Conservation (phyloP, 2,888 invertebrate genomes). For the Acanthopleura granulata region DNA sequence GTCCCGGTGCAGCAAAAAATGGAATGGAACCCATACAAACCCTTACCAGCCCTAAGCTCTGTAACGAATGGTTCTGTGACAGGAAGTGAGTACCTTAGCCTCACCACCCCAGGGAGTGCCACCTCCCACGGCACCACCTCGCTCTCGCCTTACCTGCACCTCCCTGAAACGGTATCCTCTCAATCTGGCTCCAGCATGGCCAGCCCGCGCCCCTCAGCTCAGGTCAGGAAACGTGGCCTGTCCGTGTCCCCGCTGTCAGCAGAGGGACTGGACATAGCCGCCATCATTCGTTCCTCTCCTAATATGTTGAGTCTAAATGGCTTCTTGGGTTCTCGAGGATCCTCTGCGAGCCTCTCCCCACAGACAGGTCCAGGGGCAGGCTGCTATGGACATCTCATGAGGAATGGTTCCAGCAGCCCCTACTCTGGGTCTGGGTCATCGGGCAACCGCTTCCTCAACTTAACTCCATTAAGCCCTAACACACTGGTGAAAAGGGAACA, state of each 20-base stretch:
- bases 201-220: constrained; percentile 64
- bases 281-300: constrained; percentile 70
- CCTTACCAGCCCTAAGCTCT: constrained; percentile 46
- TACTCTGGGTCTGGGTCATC: constrained; percentile 57
- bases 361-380: constrained; percentile 51
- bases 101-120: constrained; percentile 42
- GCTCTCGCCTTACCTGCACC: constrained; percentile 55
- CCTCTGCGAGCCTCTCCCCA: constrained; percentile 58
- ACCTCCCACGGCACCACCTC: constrained; percentile 49
- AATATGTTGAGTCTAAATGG: constrained; percentile 65
- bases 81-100: not conserved
- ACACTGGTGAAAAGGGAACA: constrained; percentile 8
- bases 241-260: constrained; percentile 65
- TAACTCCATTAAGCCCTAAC: constrained; percentile 34
- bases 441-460: constrained; percentile 38
- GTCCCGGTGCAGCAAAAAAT: constrained; percentile 39
- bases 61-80: constrained; percentile 22
- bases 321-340: constrained; percentile 46
- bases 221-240: constrained; percentile 59
- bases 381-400: constrained; percentile 65
- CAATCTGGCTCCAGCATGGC: constrained; percentile 56
- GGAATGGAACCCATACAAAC: constrained; percentile 58
- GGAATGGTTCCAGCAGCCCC: constrained; percentile 59
- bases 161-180: constrained; percentile 53
- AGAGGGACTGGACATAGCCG: constrained; percentile 67